These are phyloP conservation scores for Habrosyne pyritoides DNA, from an alignment of 2,888 invertebrate species.

Conservation along the genomic window DNA sequence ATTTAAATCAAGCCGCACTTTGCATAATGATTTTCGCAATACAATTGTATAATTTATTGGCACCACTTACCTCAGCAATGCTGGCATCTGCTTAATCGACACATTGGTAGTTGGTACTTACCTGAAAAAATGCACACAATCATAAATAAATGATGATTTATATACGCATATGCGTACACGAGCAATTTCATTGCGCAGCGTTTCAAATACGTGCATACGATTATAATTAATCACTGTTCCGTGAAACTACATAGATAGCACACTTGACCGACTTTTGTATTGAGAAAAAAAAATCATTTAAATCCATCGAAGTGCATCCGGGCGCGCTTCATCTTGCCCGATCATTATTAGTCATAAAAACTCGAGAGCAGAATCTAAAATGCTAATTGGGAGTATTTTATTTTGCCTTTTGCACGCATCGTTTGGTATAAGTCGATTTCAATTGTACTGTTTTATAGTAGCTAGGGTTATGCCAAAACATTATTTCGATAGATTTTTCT, in stretches of 20 bases:
- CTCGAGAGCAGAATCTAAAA: conserved; percentile 2
- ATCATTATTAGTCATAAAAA: conserved; percentile 10
- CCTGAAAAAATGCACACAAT: conserved; percentile 30
- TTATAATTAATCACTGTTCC: conserved; percentile 42
- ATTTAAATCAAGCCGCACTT: not conserved
- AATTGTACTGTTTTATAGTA: not conserved
- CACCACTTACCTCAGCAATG: conserved; percentile 17
- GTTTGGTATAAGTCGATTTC: conserved; percentile 1
- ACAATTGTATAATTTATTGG: conserved; percentile 21
- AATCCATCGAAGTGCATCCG: conserved; percentile 33
- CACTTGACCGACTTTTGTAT: conserved; percentile 55
- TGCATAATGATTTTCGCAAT: not conserved
- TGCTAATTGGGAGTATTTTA: conserved; percentile 4
- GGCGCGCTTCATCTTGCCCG: conserved; percentile 33
- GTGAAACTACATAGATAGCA: conserved; percentile 36
- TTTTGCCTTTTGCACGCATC: not conserved
- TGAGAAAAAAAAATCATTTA: conserved; percentile 41
- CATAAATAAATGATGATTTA: conserved; percentile 37
- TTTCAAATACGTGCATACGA: conserved; percentile 37
- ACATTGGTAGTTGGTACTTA: conserved; percentile 26
- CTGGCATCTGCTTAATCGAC: conserved; percentile 9
- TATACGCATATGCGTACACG: conserved; percentile 28
- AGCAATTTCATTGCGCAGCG: conserved; percentile 33
- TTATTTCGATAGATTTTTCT: not conserved
- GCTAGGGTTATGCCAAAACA: not conserved